Evolutionary conservation across 2,888 invertebrate genomes (phyloP), one percentile per base, ranked within the genome.

Genomic region (Tortricodes alternella): DNA sequence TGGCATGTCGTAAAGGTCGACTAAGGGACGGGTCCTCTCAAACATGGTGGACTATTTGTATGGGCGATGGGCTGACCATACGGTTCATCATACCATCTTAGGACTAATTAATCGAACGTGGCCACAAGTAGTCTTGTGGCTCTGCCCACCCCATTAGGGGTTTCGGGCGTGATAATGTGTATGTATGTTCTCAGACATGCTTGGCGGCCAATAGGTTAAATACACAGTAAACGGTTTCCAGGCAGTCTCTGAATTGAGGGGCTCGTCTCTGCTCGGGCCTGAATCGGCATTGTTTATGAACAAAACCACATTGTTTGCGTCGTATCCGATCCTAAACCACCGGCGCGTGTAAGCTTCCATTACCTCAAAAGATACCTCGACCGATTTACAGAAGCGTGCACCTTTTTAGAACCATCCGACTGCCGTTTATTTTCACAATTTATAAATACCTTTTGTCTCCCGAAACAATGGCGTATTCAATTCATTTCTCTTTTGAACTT

Each of bases 271-370:
- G 21, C 16, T 37, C 13, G 11, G 7, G 19, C 11, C 11, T 41
- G 9, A 41, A 13, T 19, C 35, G 4, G 19, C 37, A 4, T 35
- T 38, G 19, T 29, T 18, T 27, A 15, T n/a, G n/a, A 4, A n/a
- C 13, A 29, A 7, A 19, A 29, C 27, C 18, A 35, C 24, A 43
- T 52, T 43, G 52, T 35, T 34, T 24, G 32, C 48, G 11, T 18
- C 19, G 35, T 16, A 9, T 35, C 11, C 27, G 13, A 43, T 49
- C 43, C 16, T 7, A n/a, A 19, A 16, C 34, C 32, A 37, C 27
- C 43, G 35, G 35, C 27, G 49, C 55, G 48, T 49, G 43, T 55
- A 55, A 55, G 21, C 48, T 48, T 43, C 43, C 35, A 49, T 55
- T 55, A 55, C 37, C 49, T 27, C 35, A 38, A 53, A 49, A 35